Base-by-base conservation (phyloP, 2,888 invertebrate species). In the Pelosia muscerda region DNA sequence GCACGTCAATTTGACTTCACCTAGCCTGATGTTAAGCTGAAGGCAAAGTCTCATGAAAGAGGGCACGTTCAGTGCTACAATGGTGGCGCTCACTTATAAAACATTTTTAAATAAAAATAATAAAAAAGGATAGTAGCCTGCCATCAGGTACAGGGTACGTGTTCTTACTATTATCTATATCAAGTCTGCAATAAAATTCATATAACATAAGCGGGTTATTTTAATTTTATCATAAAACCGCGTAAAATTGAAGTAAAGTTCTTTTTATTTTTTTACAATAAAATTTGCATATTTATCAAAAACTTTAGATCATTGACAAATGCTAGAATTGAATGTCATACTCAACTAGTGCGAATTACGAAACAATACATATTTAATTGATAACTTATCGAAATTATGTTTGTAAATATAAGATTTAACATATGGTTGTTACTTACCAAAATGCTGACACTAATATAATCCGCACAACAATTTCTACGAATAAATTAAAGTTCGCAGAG, bases 381-480 rank as follows among this genome's bases (percentile, higher is more conserved):
- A 85, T 79, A 82, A 86, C 72, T 66, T 34, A n/a, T 57, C 13
- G 54, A 68, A 79, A 73, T 73, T 73, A 58, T 74, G 60, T 63
- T 71, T 49, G 71, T 69, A 74, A 68, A 75, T 77, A 72, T 64
- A 55, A 75, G 22, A 56, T 64, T 2, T n/a, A 82, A 72, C 86
- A 90, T 90, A 91, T 87, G 88, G 86, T 71, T 22, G 1, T 63
- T 22, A 87, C 95, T 95, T 90, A 96, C 96, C 95, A 94, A 83
- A 96, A 96, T 26, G 92, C 81, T 19, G 95, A 85, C 28, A 96
- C 77, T 59, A 96, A 86, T 31, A 88, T 73, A 11, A 96, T 90
- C 0, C 96, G 92, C 65, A 96, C 84, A 31, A 90, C 82, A 57
- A 96, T 91, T 86, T 96, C 96, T 31, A 95, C 81, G 69, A 95